phyloP scores from a whole-genome alignment of 1,140 invertebrate genomes.

The Cydia strobilella region DNA sequence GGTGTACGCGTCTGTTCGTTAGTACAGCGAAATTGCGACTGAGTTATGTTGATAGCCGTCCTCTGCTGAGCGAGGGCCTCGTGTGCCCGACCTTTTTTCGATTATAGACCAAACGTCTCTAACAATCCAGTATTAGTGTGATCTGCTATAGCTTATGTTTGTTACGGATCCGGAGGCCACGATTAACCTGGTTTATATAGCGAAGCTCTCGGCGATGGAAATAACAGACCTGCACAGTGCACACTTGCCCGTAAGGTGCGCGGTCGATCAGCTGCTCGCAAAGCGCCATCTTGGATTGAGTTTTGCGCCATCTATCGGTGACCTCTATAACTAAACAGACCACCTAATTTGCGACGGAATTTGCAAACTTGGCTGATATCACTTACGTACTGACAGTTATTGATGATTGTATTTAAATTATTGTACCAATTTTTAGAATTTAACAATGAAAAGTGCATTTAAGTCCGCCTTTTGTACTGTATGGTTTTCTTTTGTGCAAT shows the following conservation, averaged over 20 bases:
- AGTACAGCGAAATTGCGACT: conserved; percentile 12
- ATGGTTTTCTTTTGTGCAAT: too few relatives aligned
- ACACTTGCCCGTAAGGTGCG: conserved; percentile 12
- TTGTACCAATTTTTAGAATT: too few relatives aligned
- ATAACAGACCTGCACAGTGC: not conserved
- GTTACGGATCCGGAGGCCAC: not conserved
- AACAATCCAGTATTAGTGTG: not conserved
- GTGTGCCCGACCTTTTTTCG: not conserved
- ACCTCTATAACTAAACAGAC: not conserved
- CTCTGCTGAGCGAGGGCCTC: not conserved
- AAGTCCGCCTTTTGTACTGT: too few relatives aligned
- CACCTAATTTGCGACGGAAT: not conserved
- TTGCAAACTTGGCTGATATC: conserved; percentile 16
- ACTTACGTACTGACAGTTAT: not conserved
- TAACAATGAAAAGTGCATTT: too few relatives aligned
- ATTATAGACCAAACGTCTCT: not conserved
- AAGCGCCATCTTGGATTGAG: conserved; percentile 19
- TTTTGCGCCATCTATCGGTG: conserved; percentile 24
- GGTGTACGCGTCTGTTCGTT: conserved; percentile 6
- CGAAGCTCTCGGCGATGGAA: not conserved
- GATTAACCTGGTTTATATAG: not conserved
- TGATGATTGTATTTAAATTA: too few relatives aligned
- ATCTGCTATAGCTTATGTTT: not conserved
- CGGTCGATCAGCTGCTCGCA: conserved; percentile 28
- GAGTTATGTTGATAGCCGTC: conserved; percentile 7